Conservation (phyloP, 1,140 invertebrate species). For the Eriosoma lanigerum region DNA sequence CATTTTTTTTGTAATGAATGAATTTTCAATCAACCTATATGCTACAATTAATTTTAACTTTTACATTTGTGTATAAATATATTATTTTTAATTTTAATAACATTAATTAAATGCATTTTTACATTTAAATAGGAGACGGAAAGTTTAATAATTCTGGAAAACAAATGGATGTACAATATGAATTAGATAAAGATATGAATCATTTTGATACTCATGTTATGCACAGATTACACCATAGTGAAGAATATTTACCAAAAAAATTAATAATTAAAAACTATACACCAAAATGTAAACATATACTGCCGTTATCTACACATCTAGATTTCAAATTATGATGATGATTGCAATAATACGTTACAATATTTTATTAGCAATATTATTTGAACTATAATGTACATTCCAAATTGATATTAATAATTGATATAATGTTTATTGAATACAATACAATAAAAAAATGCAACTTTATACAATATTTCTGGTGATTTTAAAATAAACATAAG, state of each 20-base stretch:
- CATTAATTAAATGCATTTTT: background rate
- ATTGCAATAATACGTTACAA: background rate
- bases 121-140: conserved; percentile 43
- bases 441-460: too few species aligned
- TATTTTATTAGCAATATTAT: background rate
- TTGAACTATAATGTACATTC: background rate
- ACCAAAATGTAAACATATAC: conserved; percentile 25
- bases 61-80: too few species aligned
- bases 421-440: background rate
- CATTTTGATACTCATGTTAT: conserved; percentile 41
- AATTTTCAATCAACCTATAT: too few species aligned
- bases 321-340: conserved; percentile 28
- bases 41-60: too few species aligned
- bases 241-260: conserved; percentile 37
- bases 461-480: too few species aligned
- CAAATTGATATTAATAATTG: background rate
- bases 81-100: background rate
- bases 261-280: conserved; percentile 45
- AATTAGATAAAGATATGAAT: conserved; percentile 27
- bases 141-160: conserved; percentile 27
- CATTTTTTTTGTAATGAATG: too few species aligned
- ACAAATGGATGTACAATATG: conserved; percentile 16
- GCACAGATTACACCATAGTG: conserved; percentile 41
- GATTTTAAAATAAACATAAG: too few species aligned
- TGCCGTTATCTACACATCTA: background rate